Conservation (phyloP, 2,888 invertebrate species). For the Oasisia sp. region DNA sequence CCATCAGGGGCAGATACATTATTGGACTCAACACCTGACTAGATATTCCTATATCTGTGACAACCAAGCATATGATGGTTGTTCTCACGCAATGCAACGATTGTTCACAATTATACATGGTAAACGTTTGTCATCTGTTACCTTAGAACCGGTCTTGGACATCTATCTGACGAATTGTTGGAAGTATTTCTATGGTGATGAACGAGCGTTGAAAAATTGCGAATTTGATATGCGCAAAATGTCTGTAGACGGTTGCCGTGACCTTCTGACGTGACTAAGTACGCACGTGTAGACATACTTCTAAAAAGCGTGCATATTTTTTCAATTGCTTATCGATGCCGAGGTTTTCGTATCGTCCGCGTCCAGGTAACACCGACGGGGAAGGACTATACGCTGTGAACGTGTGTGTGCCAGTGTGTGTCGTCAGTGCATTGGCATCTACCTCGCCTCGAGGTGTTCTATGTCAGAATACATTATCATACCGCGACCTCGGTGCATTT, state of each 20-base stretch:
- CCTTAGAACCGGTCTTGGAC: not conserved
- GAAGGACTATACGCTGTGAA: not conserved
- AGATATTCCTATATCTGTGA: not conserved
- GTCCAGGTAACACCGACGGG: not conserved
- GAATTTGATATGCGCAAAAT: not conserved
- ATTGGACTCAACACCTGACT: not conserved
- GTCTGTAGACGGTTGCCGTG: not conserved
- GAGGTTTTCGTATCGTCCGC: not conserved
- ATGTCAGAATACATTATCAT: not conserved
- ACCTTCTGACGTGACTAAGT: not conserved
- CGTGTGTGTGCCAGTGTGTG: not conserved
- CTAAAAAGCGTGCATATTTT: constrained; percentile 3
- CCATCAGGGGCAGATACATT: not conserved
- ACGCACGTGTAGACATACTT: not conserved
- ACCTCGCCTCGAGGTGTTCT: not conserved
- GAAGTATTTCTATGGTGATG: not conserved
- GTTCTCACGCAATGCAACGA: not conserved
- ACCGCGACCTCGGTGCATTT: not conserved
- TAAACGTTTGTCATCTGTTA: not conserved
- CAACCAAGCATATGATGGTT: not conserved
- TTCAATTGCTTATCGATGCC: not conserved
- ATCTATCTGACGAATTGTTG: not conserved
- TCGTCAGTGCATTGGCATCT: not conserved
- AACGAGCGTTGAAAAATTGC: not conserved
- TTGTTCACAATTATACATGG: not conserved